Evolutionary conservation across 2,888 invertebrate genomes (phyloP).

Genomic region (Cepaea hortensis): DNA sequence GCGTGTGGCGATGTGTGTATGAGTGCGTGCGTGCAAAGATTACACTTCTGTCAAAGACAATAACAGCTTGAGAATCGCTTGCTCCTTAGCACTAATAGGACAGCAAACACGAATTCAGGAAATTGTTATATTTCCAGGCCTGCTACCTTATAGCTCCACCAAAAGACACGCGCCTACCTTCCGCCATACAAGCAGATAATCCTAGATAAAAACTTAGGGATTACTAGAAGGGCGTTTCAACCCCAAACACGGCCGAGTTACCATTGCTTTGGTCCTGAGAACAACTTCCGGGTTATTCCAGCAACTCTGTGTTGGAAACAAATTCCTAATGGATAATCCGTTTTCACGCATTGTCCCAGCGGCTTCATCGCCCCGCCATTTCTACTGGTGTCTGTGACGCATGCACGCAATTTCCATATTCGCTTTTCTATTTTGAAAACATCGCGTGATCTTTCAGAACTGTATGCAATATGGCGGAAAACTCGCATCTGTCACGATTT

Average conservation of each 20-base stretch:
- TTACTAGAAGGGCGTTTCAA: not conserved
- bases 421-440: not conserved
- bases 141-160: not conserved
- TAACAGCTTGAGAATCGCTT: not conserved
- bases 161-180: constrained; percentile 11
- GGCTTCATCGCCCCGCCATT: not conserved
- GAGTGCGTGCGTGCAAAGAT: constrained; percentile 4
- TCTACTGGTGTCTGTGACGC: not conserved
- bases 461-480: constrained; percentile 3
- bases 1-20: constrained; percentile 9
- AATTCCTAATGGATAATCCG: not conserved
- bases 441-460: constrained; percentile 1
- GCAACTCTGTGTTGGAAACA: not conserved
- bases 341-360: not conserved
- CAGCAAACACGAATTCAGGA: constrained; percentile 17
- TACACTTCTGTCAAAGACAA: constrained; percentile 1
- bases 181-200: not conserved
- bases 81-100: not conserved
- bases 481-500: constrained; percentile 7
- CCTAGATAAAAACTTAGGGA: constrained; percentile 5
- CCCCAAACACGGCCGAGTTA: not conserved
- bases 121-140: constrained; percentile 15
- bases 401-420: constrained; percentile 1
- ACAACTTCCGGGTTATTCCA: not conserved
- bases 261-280: not conserved